Conservation (phyloP, 2,113 vertebrate species). For the Oreotrochilus melanogaster region DNA sequence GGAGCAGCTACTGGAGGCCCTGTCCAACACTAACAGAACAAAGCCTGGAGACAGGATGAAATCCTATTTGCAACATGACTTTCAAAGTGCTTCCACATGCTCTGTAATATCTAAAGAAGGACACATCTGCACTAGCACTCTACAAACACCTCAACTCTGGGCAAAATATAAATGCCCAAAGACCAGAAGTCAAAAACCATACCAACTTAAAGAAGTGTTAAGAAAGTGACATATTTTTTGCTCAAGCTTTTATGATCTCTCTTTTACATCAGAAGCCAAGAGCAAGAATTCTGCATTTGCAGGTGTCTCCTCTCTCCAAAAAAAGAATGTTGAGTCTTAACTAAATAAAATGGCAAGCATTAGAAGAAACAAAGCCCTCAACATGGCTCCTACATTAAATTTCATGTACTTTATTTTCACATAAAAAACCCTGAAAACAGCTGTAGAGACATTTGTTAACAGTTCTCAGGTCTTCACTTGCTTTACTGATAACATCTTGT, state of each 20-base stretch:
- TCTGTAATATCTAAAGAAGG: background rate
- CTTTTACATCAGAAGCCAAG: background rate
- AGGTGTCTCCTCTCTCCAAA: background rate
- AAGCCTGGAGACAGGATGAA: background rate
- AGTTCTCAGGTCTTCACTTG: background rate
- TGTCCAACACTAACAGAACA: background rate
- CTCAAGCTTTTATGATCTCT: background rate
- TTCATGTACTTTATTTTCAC: background rate
- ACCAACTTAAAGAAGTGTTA: background rate
- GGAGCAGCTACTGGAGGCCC: background rate
- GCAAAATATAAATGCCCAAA: background rate
- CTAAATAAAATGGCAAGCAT: background rate
- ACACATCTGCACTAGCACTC: background rate
- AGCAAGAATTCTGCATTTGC: accelerated
- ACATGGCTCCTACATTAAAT: background rate
- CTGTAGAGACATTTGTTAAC: background rate
- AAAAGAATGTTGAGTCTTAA: background rate
- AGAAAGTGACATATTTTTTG: background rate
- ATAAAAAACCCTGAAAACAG: background rate
- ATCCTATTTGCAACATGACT: background rate
- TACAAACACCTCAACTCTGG: background rate
- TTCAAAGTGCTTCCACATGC: background rate
- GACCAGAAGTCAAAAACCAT: background rate
- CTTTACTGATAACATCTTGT: background rate
- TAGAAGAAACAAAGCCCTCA: background rate